Evolutionary conservation across 2,797 vertebrate species (phyloP), one percentile per base, ranked within the genome.

Genomic region (Pelochelys cantorii): DNA sequence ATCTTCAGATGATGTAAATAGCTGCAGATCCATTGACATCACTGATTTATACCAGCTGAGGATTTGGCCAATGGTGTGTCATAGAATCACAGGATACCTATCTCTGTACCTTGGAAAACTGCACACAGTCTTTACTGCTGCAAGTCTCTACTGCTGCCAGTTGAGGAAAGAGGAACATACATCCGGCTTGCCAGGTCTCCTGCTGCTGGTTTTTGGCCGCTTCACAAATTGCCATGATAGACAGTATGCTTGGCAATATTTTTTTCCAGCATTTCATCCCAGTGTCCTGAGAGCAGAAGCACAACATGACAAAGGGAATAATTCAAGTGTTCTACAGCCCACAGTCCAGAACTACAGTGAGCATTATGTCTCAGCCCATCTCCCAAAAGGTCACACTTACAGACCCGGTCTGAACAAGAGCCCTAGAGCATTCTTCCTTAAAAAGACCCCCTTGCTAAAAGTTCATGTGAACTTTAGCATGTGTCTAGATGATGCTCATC

Each of bases 211-310:
- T 89, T 91, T 82, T 54, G 84, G 55, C 54, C 79, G 27, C 23
- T 88, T 56, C 60, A 82, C 60, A 92, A 90, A 90, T 2, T 53
- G 13, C 57, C 79, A 78, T 93, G 48, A 62, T 84, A n/a, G 48
- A 87, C 59, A 87, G 93, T 83, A 42, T 65, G 13, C 37, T 93
- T 29, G 3, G 31, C 48, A 60, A 60, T 12, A 27, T 48, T 83
- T 81, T 29, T 80, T 74, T 90, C 56, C 22, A 90, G 68, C 52
- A 79, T 65, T 97, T 93, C 84, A 93, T 20, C 9, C 62, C 86
- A 1, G 0, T 84, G 42, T 82, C 93, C 53, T 85, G 96, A 84
- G 57, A 92, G 71, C 68, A 95, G 84, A 92, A 92, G 83, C 84
- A 65, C 79, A 93, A 71, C 31, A 15, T 5, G 18, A 91, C 85